Evolutionary conservation across 2,888 invertebrate genomes (phyloP).

Genomic region (Cheilosia vernalis): DNA sequence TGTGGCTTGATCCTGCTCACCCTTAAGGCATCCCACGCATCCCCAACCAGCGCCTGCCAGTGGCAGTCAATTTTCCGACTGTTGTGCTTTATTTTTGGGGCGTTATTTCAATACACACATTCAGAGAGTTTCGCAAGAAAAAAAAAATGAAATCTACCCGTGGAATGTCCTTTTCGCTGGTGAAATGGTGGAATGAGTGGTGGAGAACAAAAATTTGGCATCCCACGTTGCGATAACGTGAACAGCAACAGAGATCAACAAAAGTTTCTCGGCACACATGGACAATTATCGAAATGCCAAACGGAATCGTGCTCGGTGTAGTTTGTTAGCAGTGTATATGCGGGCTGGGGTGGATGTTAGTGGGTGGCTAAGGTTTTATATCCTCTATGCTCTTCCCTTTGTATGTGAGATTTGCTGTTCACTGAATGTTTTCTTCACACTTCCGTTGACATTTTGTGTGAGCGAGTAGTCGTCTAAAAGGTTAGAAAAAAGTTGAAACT

Average conservation of each 20-base stretch:
- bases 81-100: slow-evolving; percentile 53
- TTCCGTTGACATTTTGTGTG: slow-evolving; percentile 35
- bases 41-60: not conserved
- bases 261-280: slow-evolving; percentile 61
- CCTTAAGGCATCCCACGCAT: slow-evolving; percentile 1
- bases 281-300: slow-evolving; percentile 70
- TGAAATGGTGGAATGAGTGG: slow-evolving; percentile 3
- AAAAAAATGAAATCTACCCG: slow-evolving; percentile 14
- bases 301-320: slow-evolving; percentile 31
- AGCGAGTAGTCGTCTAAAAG: slow-evolving; percentile 26
- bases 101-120: slow-evolving; percentile 53
- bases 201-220: slow-evolving; percentile 17
- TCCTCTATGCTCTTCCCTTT: slow-evolving; percentile 19
- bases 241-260: slow-evolving; percentile 58
- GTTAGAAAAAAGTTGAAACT: slow-evolving; percentile 40
- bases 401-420: slow-evolving; percentile 27
- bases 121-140: slow-evolving; percentile 47
- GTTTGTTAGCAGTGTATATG: not conserved
- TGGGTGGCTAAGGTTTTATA: not conserved
- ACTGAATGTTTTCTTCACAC: slow-evolving; percentile 1
- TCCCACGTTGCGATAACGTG: slow-evolving; percentile 62
- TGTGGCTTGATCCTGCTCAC: slow-evolving; percentile 33
- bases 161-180: slow-evolving; percentile 57
- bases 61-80: slow-evolving; percentile 32
- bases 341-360: not conserved